Evolutionary conservation across 2,113 vertebrate genomes (phyloP).

Genomic region (Chrysochloris asiatica): DNA sequence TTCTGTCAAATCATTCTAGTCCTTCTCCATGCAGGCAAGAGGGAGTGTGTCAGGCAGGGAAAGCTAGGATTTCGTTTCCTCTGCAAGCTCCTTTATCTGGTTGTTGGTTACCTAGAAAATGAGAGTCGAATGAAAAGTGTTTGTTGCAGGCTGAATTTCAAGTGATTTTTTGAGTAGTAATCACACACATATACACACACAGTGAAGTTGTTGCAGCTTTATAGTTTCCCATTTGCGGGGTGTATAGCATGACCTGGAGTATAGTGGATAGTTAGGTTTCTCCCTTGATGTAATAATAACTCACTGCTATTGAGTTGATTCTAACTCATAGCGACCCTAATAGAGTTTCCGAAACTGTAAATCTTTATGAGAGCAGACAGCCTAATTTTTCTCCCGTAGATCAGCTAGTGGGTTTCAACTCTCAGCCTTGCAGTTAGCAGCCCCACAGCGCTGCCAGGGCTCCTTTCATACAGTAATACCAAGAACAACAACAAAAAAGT

Average conservation of each 20-base stretch:
- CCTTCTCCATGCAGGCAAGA: background rate
- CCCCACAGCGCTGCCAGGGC: no score
- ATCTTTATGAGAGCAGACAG: no score
- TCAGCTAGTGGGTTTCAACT: no score
- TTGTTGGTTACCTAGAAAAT: slow-evolving; percentile 1
- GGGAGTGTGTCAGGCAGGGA: background rate
- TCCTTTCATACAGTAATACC: no score
- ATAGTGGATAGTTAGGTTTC: background rate
- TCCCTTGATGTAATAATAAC: background rate
- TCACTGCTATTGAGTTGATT: no score
- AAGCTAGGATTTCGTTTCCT: background rate
- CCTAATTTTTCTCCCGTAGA: no score
- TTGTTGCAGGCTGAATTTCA: slow-evolving; percentile 10
- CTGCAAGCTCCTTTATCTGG: background rate
- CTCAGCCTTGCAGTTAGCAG: no score
- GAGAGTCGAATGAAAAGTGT: background rate
- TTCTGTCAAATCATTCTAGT: slow-evolving; percentile 1
- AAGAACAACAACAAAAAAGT: no score
- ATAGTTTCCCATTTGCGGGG: background rate
- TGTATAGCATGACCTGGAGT: background rate
- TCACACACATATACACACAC: accelerated
- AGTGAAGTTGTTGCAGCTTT: background rate
- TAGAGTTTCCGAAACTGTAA: no score
- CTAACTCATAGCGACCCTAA: no score
- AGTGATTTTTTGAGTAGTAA: background rate